These are phyloP conservation scores for Lutra lutra DNA, from an alignment of 2,797 vertebrate species.

Conservation along the genomic window DNA sequence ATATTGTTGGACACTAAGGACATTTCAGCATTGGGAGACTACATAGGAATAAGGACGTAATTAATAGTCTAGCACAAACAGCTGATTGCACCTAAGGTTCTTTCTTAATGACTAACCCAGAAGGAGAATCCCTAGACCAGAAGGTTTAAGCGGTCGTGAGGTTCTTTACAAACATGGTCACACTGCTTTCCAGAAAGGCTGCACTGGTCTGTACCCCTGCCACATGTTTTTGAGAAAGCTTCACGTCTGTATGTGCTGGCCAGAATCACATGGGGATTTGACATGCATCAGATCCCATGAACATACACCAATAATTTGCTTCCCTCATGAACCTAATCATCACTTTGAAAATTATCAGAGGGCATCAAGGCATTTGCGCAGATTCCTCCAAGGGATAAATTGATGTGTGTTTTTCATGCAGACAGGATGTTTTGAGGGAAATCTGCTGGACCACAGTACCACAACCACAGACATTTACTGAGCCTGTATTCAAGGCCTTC, in stretches of 20 bases:
- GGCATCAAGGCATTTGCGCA: background rate
- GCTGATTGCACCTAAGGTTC: background rate
- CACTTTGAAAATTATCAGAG: background rate
- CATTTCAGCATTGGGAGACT: background rate
- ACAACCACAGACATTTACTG: background rate
- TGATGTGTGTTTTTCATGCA: background rate
- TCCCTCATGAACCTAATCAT: background rate
- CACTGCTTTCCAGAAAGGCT: background rate
- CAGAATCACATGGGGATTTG: background rate
- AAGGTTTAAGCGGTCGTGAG: background rate
- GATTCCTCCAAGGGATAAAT: background rate
- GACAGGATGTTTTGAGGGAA: background rate
- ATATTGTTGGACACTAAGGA: background rate
- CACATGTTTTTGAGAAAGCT: background rate
- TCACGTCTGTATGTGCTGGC: background rate
- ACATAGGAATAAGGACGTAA: background rate
- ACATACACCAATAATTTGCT: background rate
- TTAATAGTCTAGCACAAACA: background rate
- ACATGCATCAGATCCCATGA: background rate
- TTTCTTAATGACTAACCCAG: background rate
- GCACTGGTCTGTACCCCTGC: no score
- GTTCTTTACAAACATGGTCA: background rate
- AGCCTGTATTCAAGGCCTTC: background rate
- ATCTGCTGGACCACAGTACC: background rate
- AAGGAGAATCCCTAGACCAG: background rate